Evolutionary conservation across 2,113 vertebrate species (phyloP).

Genomic region (Vidua macroura): DNA sequence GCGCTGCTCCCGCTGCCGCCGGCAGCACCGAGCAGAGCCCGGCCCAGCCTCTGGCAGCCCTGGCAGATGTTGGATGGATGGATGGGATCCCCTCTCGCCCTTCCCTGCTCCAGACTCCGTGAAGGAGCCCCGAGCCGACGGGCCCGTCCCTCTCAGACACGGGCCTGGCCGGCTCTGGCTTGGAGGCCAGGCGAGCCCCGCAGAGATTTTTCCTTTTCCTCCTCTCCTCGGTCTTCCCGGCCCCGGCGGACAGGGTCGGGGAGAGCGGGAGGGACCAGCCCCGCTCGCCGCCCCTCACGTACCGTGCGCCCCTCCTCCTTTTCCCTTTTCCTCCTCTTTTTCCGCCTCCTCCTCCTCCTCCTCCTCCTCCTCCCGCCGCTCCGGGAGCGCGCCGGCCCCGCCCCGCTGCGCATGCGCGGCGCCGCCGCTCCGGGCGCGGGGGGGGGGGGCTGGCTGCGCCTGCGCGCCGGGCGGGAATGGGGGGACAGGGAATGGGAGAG

Average conservation of each 20-base stretch:
- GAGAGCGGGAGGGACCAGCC: neutral
- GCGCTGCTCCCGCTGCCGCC: neutral
- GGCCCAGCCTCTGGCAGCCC: neutral
- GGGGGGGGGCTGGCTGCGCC: neutral
- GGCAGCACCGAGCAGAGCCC: neutral
- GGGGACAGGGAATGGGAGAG: no score
- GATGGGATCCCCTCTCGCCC: accelerated
- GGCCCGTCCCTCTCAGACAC: neutral
- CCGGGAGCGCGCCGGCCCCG: neutral
- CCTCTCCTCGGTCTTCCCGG: neutral
- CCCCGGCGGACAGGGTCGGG: neutral
- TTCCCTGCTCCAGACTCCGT: neutral
- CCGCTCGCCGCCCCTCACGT: neutral
- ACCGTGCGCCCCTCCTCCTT: neutral
- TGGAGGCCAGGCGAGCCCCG: neutral
- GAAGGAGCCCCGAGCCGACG: neutral
- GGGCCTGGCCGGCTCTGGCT: neutral
- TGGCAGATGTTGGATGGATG: accelerated
- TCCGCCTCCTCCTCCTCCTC: neutral
- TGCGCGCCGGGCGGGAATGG: neutral
- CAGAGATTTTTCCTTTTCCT: no score
- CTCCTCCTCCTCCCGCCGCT: neutral
- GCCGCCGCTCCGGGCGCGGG: neutral
- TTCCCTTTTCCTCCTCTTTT: neutral
- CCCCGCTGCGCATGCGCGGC: neutral